phyloP scores from a whole-genome alignment of 2,888 invertebrate species.

The Chironomus tentans region DNA sequence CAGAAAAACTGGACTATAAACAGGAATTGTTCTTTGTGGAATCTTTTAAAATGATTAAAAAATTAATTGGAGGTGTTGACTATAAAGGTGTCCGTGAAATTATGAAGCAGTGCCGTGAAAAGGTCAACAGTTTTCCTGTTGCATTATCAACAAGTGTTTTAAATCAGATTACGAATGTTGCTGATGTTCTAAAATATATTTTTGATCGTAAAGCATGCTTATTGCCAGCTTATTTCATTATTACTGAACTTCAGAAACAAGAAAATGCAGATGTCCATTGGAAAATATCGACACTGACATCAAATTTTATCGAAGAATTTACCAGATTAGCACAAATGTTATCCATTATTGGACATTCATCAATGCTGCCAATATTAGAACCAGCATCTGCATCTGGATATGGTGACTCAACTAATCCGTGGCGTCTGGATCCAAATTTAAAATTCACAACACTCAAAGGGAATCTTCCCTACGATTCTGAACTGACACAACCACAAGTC shows the following conservation, averaged over 20 bases:
- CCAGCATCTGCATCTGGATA: conserved; percentile 65
- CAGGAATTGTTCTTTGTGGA: conserved; percentile 85
- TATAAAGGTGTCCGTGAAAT: conserved; percentile 92
- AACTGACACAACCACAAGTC: conserved; percentile 80
- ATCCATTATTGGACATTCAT: conserved; percentile 79
- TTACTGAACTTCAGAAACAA: conserved; percentile 84
- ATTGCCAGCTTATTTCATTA: conserved; percentile 88
- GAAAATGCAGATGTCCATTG: conserved; percentile 58
- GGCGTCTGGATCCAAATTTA: conserved; percentile 78
- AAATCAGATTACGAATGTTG: conserved; percentile 71
- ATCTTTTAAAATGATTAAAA: conserved; percentile 72
- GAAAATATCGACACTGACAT: conserved; percentile 78
- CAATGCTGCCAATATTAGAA: conserved; percentile 89
- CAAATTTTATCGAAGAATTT: conserved; percentile 87
- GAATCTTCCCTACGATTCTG: conserved; percentile 81
- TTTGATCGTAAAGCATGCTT: conserved; percentile 88
- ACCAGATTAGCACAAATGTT: conserved; percentile 93
- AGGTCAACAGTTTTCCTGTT: conserved; percentile 71
- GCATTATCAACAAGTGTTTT: conserved; percentile 69
- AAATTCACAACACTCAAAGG: conserved; percentile 53
- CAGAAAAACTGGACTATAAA: conserved; percentile 71
- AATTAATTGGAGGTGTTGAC: conserved; percentile 83
- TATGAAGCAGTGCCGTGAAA: conserved; percentile 86
- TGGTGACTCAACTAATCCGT: conserved; percentile 76
- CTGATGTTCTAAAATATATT: conserved; percentile 76